Conservation (phyloP, 37 sponge, comb jelly and placozoan genomes). For the Tethya wilhelma region DNA sequence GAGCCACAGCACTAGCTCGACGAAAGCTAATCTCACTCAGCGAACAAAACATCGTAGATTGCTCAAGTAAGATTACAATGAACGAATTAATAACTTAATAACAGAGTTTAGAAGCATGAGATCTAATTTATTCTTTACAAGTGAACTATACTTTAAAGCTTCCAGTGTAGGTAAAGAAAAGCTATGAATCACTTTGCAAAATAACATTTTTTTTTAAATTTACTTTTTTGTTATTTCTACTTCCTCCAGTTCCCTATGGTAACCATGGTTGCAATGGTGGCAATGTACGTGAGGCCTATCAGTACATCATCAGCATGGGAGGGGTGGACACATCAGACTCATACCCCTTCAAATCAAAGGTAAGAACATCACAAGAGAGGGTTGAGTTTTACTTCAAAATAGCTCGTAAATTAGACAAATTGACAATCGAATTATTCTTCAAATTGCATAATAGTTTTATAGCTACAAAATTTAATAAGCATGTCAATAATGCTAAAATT, state of each 20-base stretch:
- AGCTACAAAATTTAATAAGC: too few species aligned
- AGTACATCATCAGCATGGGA: conserved; percentile 67
- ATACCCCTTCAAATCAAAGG: conserved; percentile 69
- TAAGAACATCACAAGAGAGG: too few species aligned
- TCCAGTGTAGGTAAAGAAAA: too few species aligned
- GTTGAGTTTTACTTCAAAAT: too few species aligned
- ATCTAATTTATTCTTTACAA: too few species aligned
- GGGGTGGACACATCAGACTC: conserved; percentile 65
- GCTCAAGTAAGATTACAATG: conserved; percentile 47
- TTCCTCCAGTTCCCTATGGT: conserved; percentile 63
- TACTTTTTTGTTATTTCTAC: background rate
- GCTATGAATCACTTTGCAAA: background rate
- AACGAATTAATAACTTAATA: background rate
- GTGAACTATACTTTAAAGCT: too few species aligned
- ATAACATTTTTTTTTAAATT: background rate
- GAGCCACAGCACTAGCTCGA: conserved; percentile 58
- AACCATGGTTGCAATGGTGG: conserved; percentile 85
- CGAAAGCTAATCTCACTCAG: conserved; percentile 60
- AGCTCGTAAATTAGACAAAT: too few species aligned
- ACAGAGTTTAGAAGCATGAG: background rate
- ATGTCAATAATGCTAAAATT: too few species aligned
- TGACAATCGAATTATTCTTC: too few species aligned
- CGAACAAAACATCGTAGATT: conserved; percentile 88
- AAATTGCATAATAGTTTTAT: too few species aligned
- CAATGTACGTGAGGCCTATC: conserved; percentile 62